Evolutionary conservation across 2,888 invertebrate genomes (phyloP), one percentile per base, ranked within the genome.

Genomic region (Diplolepis rosae): DNA sequence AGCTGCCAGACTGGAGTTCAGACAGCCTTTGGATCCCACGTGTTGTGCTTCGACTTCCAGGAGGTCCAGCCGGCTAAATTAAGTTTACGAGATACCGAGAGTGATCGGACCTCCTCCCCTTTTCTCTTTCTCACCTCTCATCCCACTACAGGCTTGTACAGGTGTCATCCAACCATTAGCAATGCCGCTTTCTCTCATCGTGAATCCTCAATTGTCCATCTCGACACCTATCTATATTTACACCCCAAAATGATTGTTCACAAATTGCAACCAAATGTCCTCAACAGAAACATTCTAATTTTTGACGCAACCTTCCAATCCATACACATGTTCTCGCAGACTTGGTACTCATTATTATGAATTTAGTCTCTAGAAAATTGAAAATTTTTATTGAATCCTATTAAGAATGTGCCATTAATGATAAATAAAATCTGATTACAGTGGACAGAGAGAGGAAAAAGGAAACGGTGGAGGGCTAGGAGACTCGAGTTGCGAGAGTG

Each of bases 401-500:
- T n/a, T n/a, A n/a, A n/a, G n/a, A 50, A 50, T 5, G 0, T 24
- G 6, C 13, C 28, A 69, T 61, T 51, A 67, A 67, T 52, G 15
- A 56, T 42, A 35, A 52, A 66, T 70, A 65, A 65, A 69, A 6
- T 70, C 65, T 71, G 65, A 67, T 83, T 81, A 0, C 82, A 89
- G 88, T 66, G 87, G 86, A 11, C 88, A 88, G 50, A 84, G 88
- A 56, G 87, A 88, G 70, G 88, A 87, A 65, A 88, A 88, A 72
- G 79, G 83, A 52, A 87, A 86, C 71, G 83, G 83, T 27, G 82
- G 83, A 1, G 85, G 83, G 13, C 69, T 87, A 6, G 86, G 84
- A 0, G 88, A 89, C 50, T 84, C 88, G 48, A 88, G 88, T 73
- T 87, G 88, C 80, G 88, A 89, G 65, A 88, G 88, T 72, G 88